phyloP scores from a whole-genome alignment of 2,113 vertebrate genomes.

The Malaclemys terrapin region DNA sequence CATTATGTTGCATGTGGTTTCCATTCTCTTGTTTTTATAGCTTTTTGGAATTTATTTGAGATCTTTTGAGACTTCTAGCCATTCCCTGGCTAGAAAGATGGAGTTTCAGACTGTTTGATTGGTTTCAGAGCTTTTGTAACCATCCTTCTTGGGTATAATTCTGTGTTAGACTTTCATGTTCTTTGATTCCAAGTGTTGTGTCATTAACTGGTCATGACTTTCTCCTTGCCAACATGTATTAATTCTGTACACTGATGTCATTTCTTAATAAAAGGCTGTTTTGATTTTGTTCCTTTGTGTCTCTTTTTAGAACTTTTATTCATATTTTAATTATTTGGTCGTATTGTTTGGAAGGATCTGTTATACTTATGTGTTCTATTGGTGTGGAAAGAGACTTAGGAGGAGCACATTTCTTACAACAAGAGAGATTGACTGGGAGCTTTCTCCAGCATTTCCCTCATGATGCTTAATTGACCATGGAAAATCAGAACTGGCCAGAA shows the following conservation, averaged over 20 bases:
- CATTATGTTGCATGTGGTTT: constrained; percentile 75
- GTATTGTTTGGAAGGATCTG: neutral
- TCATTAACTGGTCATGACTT: constrained; percentile 24
- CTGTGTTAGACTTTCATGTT: constrained; percentile 9
- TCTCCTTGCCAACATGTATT: constrained; percentile 29
- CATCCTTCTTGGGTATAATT: constrained; percentile 13
- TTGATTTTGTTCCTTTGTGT: constrained; percentile 11
- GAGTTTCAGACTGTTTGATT: constrained; percentile 24
- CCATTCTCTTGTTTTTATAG: constrained; percentile 75
- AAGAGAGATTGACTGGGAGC: neutral
- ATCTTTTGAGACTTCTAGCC: constrained; percentile 66
- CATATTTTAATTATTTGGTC: neutral
- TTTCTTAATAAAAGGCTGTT: constrained; percentile 39
- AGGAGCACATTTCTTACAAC: neutral
- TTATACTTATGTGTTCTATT: neutral
- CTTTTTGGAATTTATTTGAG: constrained; percentile 72
- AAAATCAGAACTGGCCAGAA: constrained; percentile 22
- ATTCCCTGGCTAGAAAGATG: constrained; percentile 61
- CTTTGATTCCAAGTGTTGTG: constrained; percentile 56
- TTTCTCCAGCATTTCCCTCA: neutral
- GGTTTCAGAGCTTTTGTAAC: constrained; percentile 38
- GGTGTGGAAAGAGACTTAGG: neutral
- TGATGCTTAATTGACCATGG: neutral
- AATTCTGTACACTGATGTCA: constrained; percentile 30
- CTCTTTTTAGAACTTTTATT: neutral